These are phyloP conservation scores for Andricus grossulariae DNA, from an alignment of 1,140 invertebrate genomes.

Conservation along the genomic window DNA sequence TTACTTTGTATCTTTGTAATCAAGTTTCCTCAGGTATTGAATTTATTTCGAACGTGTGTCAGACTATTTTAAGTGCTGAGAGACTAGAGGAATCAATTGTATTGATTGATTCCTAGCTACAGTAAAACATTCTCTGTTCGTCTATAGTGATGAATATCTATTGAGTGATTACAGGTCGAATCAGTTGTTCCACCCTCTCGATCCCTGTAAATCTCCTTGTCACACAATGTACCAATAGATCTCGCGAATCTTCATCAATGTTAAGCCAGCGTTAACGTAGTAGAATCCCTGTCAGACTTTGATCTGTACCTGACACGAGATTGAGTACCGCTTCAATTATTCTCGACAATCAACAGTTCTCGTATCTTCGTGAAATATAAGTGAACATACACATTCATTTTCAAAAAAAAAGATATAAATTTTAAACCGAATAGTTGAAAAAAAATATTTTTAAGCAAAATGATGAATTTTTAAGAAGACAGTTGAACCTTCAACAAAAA, in stretches of 20 bases:
- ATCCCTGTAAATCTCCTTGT: slow-evolving; percentile 22
- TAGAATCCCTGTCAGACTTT: slow-evolving; percentile 49
- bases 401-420: too few species aligned
- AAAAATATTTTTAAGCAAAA: too few species aligned
- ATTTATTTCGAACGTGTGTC: background rate
- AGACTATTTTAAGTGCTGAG: background rate
- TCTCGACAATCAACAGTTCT: slow-evolving; percentile 35
- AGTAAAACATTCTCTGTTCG: background rate
- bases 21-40: too few species aligned
- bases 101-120: background rate
- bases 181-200: slow-evolving; percentile 5
- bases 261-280: slow-evolving; percentile 47
- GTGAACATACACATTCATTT: background rate
- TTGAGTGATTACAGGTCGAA: slow-evolving; percentile 26
- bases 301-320: slow-evolving; percentile 48
- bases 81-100: background rate
- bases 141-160: background rate
- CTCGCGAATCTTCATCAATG: slow-evolving; percentile 52
- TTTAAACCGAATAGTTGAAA: too few species aligned
- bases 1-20: too few species aligned
- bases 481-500: too few species aligned
- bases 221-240: slow-evolving; percentile 45
- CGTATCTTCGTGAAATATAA: slow-evolving; percentile 12
- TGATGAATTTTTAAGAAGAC: too few species aligned
- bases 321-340: slow-evolving; percentile 41